These are phyloP conservation scores for Whitmania pigra DNA, from an alignment of 1,140 invertebrate genomes.

Conservation along the genomic window DNA sequence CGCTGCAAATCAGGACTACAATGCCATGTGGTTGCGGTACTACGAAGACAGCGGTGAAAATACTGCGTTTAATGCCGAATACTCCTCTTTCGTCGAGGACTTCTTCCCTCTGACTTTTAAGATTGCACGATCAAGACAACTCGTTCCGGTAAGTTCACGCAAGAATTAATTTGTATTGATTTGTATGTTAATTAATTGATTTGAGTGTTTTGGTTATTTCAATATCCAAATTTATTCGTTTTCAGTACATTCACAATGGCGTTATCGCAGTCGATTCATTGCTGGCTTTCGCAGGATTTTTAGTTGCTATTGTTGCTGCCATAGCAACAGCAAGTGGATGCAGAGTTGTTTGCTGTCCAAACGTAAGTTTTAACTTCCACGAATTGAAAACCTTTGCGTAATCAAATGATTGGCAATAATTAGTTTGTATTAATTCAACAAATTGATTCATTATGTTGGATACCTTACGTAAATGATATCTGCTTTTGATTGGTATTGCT, in stretches of 20 bases:
- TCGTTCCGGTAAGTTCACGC: background rate
- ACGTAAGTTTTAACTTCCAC: background rate
- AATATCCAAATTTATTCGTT: too few relatives aligned
- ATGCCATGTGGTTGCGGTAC: background rate
- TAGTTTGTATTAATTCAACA: too few relatives aligned
- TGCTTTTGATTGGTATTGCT: too few relatives aligned
- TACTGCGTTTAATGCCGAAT: background rate
- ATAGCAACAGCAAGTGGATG: background rate
- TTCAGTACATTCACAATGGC: background rate
- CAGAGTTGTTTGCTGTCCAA: conserved; percentile 4
- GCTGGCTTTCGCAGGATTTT: background rate
- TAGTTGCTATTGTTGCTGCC: background rate
- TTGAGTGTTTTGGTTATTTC: too few relatives aligned
- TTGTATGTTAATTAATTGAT: background rate
- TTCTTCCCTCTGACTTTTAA: background rate
- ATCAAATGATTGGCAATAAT: too few relatives aligned
- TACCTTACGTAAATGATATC: too few relatives aligned
- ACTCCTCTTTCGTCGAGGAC: background rate
- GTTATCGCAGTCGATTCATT: background rate
- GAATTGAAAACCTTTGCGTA: too few relatives aligned
- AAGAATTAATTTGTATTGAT: background rate
- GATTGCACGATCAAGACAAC: background rate
- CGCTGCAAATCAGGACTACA: conserved; percentile 6
- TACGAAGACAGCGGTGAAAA: background rate
- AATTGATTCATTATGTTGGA: too few relatives aligned